Conservation (phyloP, 2,888 invertebrate species). For the Pecten maximus region DNA sequence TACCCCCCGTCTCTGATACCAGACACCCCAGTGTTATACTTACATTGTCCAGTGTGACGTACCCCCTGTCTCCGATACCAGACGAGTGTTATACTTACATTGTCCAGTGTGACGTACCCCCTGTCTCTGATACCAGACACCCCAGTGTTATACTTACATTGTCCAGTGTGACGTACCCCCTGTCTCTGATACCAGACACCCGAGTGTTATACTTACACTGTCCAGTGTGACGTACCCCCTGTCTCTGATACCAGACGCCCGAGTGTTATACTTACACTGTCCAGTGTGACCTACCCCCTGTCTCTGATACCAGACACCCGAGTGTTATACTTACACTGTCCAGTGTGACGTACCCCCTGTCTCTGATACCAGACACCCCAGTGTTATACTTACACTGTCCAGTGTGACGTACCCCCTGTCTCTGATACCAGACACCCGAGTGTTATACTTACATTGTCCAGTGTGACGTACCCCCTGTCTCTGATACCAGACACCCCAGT, state of each 20-base stretch:
- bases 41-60: not conserved
- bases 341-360: not conserved
- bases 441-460: not conserved
- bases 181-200: not conserved
- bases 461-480: not conserved
- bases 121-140: not conserved
- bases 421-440: not conserved
- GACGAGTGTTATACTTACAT: not conserved
- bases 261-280: not conserved
- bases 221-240: not conserved
- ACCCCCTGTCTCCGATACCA: not conserved
- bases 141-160: not conserved
- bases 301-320: no score
- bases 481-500: not conserved
- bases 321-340: not conserved
- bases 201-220: not conserved
- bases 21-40: not conserved
- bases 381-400: not conserved
- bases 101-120: not conserved
- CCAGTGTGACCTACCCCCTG: no score
- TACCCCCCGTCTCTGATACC: not conserved
- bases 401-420: not conserved
- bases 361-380: not conserved
- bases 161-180: not conserved
- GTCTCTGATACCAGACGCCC: not conserved